These are phyloP conservation scores for Eubucco bourcierii DNA, from an alignment of 2,113 vertebrate genomes.

Conservation along the genomic window DNA sequence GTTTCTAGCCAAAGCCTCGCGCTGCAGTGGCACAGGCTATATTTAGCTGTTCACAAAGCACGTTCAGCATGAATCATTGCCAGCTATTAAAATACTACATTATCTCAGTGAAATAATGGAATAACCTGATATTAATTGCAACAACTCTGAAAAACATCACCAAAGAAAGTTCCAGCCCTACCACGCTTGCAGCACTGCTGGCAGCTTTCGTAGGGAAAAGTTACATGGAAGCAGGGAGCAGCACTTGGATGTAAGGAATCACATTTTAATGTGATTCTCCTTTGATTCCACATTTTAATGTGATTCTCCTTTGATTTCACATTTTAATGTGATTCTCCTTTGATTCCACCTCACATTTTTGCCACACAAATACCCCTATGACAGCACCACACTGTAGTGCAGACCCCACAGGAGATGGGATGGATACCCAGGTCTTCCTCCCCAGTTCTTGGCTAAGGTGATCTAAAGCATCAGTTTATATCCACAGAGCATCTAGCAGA, in stretches of 20 bases:
- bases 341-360: neutral
- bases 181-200: neutral
- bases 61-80: constrained; percentile 38
- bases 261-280: neutral
- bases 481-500: neutral
- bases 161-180: constrained; percentile 12
- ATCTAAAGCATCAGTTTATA: neutral
- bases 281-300: neutral
- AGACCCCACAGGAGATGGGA: neutral
- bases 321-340: neutral
- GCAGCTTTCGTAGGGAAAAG: neutral
- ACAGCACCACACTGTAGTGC: accelerated
- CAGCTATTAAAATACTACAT: constrained; percentile 58
- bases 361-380: neutral
- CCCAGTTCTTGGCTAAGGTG: neutral
- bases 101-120: constrained; percentile 53
- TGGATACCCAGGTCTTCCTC: neutral
- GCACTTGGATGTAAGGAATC: neutral
- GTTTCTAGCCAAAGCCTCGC: neutral
- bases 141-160: neutral
- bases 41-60: constrained; percentile 58
- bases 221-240: neutral
- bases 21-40: constrained; percentile 36
- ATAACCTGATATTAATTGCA: constrained; percentile 54
- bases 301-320: neutral